Percentiles rank a stretch among this genome's conserved stretches.
phyloP scores from a whole-genome alignment of 2,888 invertebrate species.

The Gymnocheta viridis region DNA sequence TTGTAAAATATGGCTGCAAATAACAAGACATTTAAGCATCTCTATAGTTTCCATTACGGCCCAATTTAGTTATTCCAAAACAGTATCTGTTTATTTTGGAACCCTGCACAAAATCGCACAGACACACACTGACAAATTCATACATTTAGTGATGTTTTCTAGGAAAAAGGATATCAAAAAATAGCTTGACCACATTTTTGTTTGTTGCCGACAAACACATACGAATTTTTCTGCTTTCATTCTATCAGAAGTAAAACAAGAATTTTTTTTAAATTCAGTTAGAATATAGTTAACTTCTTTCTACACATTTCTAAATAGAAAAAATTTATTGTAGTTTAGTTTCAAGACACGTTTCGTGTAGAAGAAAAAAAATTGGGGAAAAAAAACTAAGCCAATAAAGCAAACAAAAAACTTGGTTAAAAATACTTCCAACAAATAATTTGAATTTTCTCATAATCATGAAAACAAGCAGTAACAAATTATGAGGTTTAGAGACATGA shows the following conservation, averaged over 20 bases:
- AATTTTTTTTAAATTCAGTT: background rate
- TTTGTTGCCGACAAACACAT: slow-evolving; percentile 26
- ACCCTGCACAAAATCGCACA: background rate
- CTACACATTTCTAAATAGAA: slow-evolving; percentile 7
- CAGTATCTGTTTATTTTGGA: slow-evolving; percentile 2
- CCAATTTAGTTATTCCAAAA: background rate
- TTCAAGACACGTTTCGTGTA: slow-evolving; percentile 58
- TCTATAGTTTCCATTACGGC: background rate
- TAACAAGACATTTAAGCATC: slow-evolving; percentile 15
- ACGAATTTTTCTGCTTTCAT: background rate
- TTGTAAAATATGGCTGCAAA: slow-evolving; percentile 45
- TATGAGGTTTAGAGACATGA: background rate
- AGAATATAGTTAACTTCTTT: background rate
- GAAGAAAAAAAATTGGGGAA: slow-evolving; percentile 3
- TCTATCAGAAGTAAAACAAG: background rate
- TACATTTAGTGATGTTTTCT: background rate
- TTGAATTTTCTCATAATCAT: background rate
- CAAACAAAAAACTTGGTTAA: slow-evolving; percentile 8
- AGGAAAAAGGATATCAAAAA: background rate
- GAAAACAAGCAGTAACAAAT: slow-evolving; percentile 3
- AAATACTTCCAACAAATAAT: background rate
- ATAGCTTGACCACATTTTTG: slow-evolving; percentile 43
- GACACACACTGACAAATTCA: slow-evolving; percentile 1
- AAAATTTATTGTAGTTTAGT: slow-evolving; percentile 43
- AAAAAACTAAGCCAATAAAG: slow-evolving; percentile 26